These are phyloP conservation scores for Helleia helle DNA, from an alignment of 2,888 invertebrate genomes.

Conservation along the genomic window DNA sequence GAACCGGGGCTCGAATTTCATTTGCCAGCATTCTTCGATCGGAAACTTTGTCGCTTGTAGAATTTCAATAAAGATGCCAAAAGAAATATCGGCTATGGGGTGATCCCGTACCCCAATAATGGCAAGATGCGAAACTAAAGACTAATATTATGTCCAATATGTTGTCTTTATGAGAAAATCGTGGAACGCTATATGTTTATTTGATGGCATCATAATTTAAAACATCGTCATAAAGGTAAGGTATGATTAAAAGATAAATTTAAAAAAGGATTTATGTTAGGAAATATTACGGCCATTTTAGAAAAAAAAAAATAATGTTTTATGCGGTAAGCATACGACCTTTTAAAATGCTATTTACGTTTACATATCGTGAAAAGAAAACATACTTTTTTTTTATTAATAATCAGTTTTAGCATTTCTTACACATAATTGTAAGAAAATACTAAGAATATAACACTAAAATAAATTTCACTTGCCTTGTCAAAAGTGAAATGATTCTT, in stretches of 20 bases:
- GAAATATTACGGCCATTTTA: background rate
- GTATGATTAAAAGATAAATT: background rate
- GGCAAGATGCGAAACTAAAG: conserved; percentile 37
- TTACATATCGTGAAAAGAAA: too few species aligned
- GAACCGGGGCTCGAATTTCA: conserved; percentile 14
- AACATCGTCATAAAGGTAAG: background rate
- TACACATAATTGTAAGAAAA: too few species aligned
- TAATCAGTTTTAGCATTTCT: too few species aligned
- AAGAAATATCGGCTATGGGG: conserved; percentile 48
- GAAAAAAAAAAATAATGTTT: too few species aligned
- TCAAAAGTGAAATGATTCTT: too few species aligned
- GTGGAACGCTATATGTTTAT: conserved; percentile 52
- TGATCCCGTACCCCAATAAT: conserved; percentile 35
- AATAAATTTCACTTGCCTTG: too few species aligned
- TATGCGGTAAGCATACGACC: too few species aligned
- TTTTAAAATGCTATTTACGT: too few species aligned
- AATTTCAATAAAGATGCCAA: conserved; percentile 62
- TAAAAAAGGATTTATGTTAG: background rate
- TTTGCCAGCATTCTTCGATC: conserved; percentile 33
- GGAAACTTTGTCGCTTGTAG: conserved; percentile 44
- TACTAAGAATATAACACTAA: too few species aligned
- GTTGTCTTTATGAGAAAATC: conserved; percentile 55
- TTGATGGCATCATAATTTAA: conserved; percentile 30
- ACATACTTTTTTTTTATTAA: too few species aligned
- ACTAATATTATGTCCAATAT: conserved; percentile 38